Evolutionary conservation across 92 coral and sea anemone species (phyloP).

Genomic region (Virgularia gustaviana): DNA sequence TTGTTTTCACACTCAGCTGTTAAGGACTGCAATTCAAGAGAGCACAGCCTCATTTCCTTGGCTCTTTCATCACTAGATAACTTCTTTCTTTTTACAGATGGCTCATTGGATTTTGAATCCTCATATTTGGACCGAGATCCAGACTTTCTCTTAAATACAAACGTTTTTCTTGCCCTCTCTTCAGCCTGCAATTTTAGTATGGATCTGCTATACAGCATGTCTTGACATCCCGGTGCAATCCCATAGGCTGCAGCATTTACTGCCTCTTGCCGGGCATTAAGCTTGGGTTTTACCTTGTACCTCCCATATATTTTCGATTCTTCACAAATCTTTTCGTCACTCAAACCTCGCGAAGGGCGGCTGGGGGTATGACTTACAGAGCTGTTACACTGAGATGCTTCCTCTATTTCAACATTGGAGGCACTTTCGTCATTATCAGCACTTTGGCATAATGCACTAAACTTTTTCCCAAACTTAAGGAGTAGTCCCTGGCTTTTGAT

Average conservation of each 20-base stretch:
- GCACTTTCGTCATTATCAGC: conserved; percentile 17
- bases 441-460: background rate
- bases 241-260: conserved; percentile 32
- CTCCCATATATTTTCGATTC: conserved; percentile 49
- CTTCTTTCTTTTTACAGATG: conserved; percentile 24
- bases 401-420: too few relatives aligned
- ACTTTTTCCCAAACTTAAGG: conserved; percentile 7
- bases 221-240: conserved; percentile 38
- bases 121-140: conserved; percentile 41
- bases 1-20: background rate
- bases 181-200: conserved; percentile 37
- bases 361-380: too few relatives aligned
- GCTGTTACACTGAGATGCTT: too few relatives aligned
- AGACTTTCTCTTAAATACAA: conserved; percentile 32
- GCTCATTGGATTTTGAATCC: background rate
- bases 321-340: too few relatives aligned
- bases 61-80: conserved; percentile 39
- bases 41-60: conserved; percentile 29
- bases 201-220: conserved; percentile 36
- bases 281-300: conserved; percentile 26
- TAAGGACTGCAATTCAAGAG: conserved; percentile 33
- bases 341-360: conserved; percentile 22
- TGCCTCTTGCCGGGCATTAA: conserved; percentile 40
- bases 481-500: conserved; percentile 23
- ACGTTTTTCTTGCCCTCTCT: conserved; percentile 43